phyloP scores from a whole-genome alignment of 2,113 vertebrate species.

The Bungarus multicinctus region DNA sequence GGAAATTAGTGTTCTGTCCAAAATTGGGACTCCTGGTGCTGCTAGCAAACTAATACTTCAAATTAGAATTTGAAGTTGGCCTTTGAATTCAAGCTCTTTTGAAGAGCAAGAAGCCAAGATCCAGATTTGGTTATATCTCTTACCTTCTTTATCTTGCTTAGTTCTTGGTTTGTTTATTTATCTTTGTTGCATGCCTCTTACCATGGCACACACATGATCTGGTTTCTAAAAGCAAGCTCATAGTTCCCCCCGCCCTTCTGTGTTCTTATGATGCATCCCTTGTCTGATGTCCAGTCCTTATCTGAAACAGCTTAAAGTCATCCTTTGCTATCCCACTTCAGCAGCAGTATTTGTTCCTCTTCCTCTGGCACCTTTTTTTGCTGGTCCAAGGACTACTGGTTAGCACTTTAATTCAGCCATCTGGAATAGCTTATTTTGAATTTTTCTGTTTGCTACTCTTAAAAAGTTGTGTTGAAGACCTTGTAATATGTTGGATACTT shows the following conservation, averaged over 20 bases:
- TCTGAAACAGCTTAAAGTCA: neutral
- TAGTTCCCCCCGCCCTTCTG: neutral
- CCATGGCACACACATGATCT: neutral
- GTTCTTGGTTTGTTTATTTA: neutral
- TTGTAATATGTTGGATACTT: slow-evolving; percentile 22
- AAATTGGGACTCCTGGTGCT: neutral
- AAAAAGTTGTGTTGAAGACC: slow-evolving; percentile 39
- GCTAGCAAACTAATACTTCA: neutral
- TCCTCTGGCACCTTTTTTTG: neutral
- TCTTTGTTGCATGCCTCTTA: neutral
- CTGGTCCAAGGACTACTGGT: neutral
- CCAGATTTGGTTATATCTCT: neutral
- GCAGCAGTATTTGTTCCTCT: neutral
- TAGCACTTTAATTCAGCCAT: neutral
- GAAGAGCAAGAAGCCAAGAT: neutral
- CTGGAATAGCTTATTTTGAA: slow-evolving; percentile 38
- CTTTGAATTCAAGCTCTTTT: neutral
- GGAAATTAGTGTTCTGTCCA: neutral
- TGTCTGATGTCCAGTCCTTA: neutral
- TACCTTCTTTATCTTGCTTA: neutral
- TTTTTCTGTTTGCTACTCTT: slow-evolving; percentile 46
- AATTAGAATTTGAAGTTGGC: neutral
- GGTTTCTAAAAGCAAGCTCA: neutral
- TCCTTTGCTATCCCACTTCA: neutral
- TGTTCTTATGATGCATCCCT: neutral